phyloP scores from a whole-genome alignment of 1,140 invertebrate species.

The Euura lappo region DNA sequence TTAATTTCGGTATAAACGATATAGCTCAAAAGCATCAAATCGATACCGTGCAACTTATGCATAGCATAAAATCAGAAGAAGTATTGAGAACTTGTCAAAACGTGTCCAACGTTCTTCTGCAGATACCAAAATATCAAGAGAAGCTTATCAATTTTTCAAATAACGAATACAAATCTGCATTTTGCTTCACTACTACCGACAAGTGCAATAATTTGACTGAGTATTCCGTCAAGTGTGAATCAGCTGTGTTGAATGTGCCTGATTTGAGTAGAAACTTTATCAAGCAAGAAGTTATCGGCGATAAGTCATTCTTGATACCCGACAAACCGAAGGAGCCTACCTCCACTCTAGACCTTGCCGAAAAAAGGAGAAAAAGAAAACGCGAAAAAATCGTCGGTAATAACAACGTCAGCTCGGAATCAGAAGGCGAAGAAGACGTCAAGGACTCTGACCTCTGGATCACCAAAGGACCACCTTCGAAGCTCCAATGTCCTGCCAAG shows the following conservation, averaged over 20 bases:
- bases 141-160: constrained; percentile 52
- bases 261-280: constrained; percentile 47
- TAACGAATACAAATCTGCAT: constrained; percentile 39
- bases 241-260: constrained; percentile 56
- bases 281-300: constrained; percentile 35
- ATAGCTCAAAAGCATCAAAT: constrained; percentile 34
- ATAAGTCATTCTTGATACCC: constrained; percentile 35
- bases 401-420: constrained; percentile 47
- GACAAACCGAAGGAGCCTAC: constrained; percentile 45
- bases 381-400: constrained; percentile 38
- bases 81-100: constrained; percentile 56
- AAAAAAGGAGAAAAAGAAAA: constrained; percentile 49
- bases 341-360: constrained; percentile 53
- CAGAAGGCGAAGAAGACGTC: constrained; percentile 49
- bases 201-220: constrained; percentile 54
- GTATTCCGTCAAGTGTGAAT: constrained; percentile 43
- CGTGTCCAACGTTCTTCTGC: constrained; percentile 52
- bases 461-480: constrained; percentile 60
- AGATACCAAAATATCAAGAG: constrained; percentile 57
- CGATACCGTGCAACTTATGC: constrained; percentile 41
- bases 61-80: constrained; percentile 52
- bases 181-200: constrained; percentile 40
- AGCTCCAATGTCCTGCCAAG: constrained; percentile 52
- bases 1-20: constrained; percentile 45
- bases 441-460: constrained; percentile 54